Base-by-base conservation (phyloP, 2,888 invertebrate species). In the Erpobdella octoculata region DNA sequence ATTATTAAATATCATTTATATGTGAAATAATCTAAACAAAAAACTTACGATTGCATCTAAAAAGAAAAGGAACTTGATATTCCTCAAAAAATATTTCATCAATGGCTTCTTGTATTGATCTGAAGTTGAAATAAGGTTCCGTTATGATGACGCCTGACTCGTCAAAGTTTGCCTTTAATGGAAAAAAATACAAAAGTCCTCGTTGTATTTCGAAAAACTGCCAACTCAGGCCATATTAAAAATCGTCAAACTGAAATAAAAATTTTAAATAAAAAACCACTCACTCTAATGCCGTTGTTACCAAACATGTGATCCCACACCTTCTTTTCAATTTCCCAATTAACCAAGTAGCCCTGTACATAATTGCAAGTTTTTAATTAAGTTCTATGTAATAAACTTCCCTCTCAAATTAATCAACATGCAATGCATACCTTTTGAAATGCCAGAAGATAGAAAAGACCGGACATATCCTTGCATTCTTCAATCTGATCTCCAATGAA, bases 41-140 rank as follows among this genome's bases (percentile, higher is more conserved):
- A 53, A 66, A 77, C 80, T 80, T 78, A 86, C 86, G 81, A 78
- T 92, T 92, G 37, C 90, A 88, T 76, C 91, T 87, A 68, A 91
- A 85, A 67, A 96, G 84, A 0, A 91, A 88, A 71, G 89, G 89
- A 78, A 94, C 92, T 78, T 93, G 93, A 80, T 93, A 98, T 81
- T 97, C 95, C 83, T 98, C 98, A 83, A 97, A 98, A 78, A 98
- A 90, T 77, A 98, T 91, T 84, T 99, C 97, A 58, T 91, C 90
- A 85, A 92, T 90, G 0, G 90, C 91, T 83, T 97, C 95, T 83
- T 95, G 93, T 70, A 93, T 89, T 0, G 92, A 90, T 0, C 88
- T 86, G 81, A 97, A 96, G 82, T 97, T 95, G 80, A 92, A 92
- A 77, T 91, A 87, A 0, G 98, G 96, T 80, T 98, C 97, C 0